Evolutionary conservation across 1,140 invertebrate species (phyloP), one percentile per base, ranked within the genome.

Genomic region (Lucilia sericata): DNA sequence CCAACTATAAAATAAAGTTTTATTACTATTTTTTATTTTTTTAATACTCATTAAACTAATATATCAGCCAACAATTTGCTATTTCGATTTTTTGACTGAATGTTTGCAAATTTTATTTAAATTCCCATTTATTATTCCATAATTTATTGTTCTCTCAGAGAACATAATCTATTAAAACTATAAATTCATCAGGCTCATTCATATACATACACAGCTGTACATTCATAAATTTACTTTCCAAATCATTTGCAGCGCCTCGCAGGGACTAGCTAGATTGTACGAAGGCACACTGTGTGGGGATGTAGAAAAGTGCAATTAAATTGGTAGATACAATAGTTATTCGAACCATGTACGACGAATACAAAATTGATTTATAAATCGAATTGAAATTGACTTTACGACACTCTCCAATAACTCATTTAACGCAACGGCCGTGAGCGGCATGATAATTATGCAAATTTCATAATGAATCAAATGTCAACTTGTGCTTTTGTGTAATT

Each of bases 161-260:
- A 85, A 82, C 85, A 88, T 86, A 87, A 84, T 87, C 87, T 87
- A 87, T 85, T 87, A 86, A 85, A 81, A 84, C 14, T 25, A 82
- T 70, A 82, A 65, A 86, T 83, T 80, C 74, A 83, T 60, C 82
- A 74, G 7, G 17, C 83, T 30, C 25, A 30, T 30, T 30, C 25
- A 3, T 30, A 75, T 55, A 83, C 14, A 60, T 60, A 17, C 9
- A 60, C 36, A 10, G 9, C 51, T 5, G 14, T 13, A 60, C 14
- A 60, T 17, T 17, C 55, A 60, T 60, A 60, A 60, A n/a, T 60
- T 60, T 5, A 42, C 42, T 42, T 42, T 42, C 42, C 42, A 42
- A 10, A 7, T 8, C 42, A 42, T 30, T 30, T 30, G 25, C 25
- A 30, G 25, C 25, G 25, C 2, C 2, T 42, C 42, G 42, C 42